Evolutionary conservation across 2,113 vertebrate genomes (phyloP), one percentile per base, ranked within the genome.

Genomic region (Alectura lathami): DNA sequence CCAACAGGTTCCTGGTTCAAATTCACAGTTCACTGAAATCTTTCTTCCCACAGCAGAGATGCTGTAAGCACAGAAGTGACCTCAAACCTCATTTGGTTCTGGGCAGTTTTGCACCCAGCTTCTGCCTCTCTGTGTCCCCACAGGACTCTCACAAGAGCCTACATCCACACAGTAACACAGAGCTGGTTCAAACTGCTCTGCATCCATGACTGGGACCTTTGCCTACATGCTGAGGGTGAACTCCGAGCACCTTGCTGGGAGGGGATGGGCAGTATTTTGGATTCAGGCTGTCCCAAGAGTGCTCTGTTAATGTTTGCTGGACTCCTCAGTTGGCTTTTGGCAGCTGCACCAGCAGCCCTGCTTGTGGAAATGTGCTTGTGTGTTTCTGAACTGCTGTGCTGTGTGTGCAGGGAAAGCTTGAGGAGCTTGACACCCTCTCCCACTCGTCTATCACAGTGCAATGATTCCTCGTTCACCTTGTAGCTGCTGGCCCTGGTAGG

Each of bases 91-190:
- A 5, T 54, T 63, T 23, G 34, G 38, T 66, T 76, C 68, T 60
- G 51, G 48, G 22, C 16, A 42, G 62, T 53, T 68, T 69, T 3
- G 1, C 26, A 32, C 26, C 17, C 42, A 69, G 8, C 18, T 75
- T 54, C 74, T 2, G 0, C 50, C 53, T 76, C 34, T 48, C 68
- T 2, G 0, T 45, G 42, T 76, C 20, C 13, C 22, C 24, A 3
- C 12, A 36, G 27, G 32, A 54, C 22, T 11, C 38, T 59, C 38
- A 18, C 16, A 29, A 63, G 8, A 0, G 1, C 38, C 17, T 13
- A 20, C 21, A 50, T 74, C 38, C 17, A 16, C 2, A 4, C n/a
- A 17, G 21, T 0, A 4, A 18, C 18, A 57, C 50, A 42, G 68
- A 38, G 21, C 18, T 56, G 16, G 10, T 79, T 72, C 18, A 36